These are phyloP conservation scores for Euclidia mi DNA, from an alignment of 2,888 invertebrate species.

Conservation along the genomic window DNA sequence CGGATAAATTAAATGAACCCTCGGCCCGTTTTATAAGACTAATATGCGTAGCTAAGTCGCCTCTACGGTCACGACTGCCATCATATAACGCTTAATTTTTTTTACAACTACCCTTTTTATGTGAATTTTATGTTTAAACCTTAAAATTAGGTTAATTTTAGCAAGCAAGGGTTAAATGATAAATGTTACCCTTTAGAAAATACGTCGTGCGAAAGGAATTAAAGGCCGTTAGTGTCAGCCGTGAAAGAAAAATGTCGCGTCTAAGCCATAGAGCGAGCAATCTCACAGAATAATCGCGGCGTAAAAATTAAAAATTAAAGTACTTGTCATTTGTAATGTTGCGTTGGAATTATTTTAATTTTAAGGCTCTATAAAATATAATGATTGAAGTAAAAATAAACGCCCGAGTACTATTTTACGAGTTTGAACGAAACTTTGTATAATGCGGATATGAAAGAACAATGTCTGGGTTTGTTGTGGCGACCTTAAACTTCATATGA, in stretches of 20 bases:
- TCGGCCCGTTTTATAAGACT: slow-evolving; percentile 24
- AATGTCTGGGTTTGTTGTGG: too few species aligned
- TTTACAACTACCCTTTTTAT: slow-evolving; percentile 60
- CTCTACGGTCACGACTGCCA: slow-evolving; percentile 47
- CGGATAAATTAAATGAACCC: slow-evolving; percentile 21
- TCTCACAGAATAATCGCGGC: slow-evolving; percentile 23
- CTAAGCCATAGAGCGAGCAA: slow-evolving; percentile 41
- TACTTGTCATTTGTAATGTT: not conserved
- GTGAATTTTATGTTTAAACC: slow-evolving; percentile 55
- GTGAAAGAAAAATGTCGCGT: slow-evolving; percentile 67
- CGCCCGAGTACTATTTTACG: too few species aligned
- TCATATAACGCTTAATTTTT: slow-evolving; percentile 57
- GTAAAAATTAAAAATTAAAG: slow-evolving; percentile 13
- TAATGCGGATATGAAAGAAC: not conserved
- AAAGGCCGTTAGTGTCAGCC: slow-evolving; percentile 71
- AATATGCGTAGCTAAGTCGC: slow-evolving; percentile 51
- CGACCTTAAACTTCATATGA: too few species aligned
- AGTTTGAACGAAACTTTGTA: too few species aligned
- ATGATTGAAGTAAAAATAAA: not conserved
- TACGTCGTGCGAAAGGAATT: slow-evolving; percentile 74
- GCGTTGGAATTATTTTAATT: not conserved
- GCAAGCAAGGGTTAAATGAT: slow-evolving; percentile 76
- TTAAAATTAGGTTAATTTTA: slow-evolving; percentile 78
- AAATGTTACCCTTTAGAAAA: slow-evolving; percentile 78
- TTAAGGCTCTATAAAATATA: not conserved